Base-by-base conservation (phyloP, 1,140 invertebrate genomes). In the Conus ventricosus region DNA sequence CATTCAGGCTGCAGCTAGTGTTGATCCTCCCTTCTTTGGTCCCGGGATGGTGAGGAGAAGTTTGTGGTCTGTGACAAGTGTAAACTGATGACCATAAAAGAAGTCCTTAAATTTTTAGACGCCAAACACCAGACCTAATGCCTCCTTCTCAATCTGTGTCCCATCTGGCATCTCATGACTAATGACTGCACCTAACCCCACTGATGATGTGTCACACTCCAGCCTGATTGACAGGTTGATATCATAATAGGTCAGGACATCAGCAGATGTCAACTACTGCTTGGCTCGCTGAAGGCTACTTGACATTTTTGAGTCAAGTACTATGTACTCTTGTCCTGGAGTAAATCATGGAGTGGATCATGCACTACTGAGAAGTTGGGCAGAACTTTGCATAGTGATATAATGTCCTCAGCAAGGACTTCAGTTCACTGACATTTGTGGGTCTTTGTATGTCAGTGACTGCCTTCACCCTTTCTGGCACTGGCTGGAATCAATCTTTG, bases 91-190 rank as follows among this genome's bases (percentile, higher is more conserved):
- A 39, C 39, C 39, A 39, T 39, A 39, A 0, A 39, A 39, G 3
- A 39, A 39, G 39, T 0, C 39, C 0, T 39, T 0, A 39, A 39
- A 39, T 87, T 92, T 95, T 80, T 92, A 89, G 5, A 95, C 90
- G 3, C 91, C 95, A 91, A 92, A 96, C 8, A 96, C 93, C 39
- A 96, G 94, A 5, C 94, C 95, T 20, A 96, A 88, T 0, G 94
- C 95, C 90, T 96, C 95, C 87, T 95, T 95, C 80, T 96, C 95
- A 17, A 96, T 95, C 89, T 96, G 95, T 27, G 54, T 85, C n/a
- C 89, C 90, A 82, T 95, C 94, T 53, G 91, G 76, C 80, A 92
- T 88, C 25, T 87, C 83, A 86, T 95, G 94, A 15, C 91, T 91
- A 7, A 95, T 83, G 51, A 95, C 94, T 55, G 91, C 92, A 54